Conservation (phyloP, 2,797 vertebrate genomes). For the Pogonophryne albipinna region DNA sequence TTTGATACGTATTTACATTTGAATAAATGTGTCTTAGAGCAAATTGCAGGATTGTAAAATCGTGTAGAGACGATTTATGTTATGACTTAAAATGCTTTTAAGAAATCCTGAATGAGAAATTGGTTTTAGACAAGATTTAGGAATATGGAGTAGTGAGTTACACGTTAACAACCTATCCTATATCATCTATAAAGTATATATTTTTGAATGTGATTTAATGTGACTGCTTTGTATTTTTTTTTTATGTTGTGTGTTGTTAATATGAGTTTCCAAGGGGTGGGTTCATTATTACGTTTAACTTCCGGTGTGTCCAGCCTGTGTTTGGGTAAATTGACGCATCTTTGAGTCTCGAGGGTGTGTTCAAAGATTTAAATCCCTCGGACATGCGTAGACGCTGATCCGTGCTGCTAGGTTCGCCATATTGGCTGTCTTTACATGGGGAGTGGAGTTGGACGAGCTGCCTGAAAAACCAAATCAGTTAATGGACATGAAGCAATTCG, state of each 20-base stretch:
- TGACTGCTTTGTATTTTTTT: too few species aligned
- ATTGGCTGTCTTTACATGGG: constrained; percentile 82
- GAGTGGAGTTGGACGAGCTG: constrained; percentile 76
- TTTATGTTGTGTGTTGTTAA: too few species aligned
- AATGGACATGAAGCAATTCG: constrained; percentile 70
- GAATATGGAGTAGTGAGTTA: neutral
- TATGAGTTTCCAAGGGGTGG: too few species aligned
- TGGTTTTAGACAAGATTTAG: neutral
- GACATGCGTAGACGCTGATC: constrained; percentile 85
- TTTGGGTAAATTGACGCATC: constrained; percentile 7
- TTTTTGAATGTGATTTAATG: neutral
- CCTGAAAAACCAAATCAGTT: constrained; percentile 60
- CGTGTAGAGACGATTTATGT: neutral
- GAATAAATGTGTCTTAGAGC: neutral
- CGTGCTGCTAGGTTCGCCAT: constrained; percentile 85
- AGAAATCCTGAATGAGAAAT: neutral
- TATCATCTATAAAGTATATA: neutral
- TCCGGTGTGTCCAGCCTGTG: constrained; percentile 10
- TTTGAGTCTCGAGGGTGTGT: constrained; percentile 67
- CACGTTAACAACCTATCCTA: neutral
- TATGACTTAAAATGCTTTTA: neutral
- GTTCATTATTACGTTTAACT: neutral
- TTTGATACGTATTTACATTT: neutral
- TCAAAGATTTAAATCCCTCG: constrained; percentile 87
- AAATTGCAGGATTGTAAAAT: neutral